phyloP scores from a whole-genome alignment of 1,140 invertebrate genomes.

The Philopotamus ludificatus region DNA sequence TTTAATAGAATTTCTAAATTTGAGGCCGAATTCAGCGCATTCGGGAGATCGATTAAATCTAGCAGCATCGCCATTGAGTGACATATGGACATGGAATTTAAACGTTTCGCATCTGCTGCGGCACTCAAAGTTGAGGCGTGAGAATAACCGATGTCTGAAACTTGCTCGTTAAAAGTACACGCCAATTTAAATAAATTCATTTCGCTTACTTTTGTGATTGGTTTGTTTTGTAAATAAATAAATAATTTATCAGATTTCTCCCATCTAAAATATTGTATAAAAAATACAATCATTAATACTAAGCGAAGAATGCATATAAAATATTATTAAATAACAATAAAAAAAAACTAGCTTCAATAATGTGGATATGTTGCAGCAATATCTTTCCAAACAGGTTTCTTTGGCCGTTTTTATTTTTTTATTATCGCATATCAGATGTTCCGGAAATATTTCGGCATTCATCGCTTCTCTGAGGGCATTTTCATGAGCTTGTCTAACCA shows the following conservation, averaged over 20 bases:
- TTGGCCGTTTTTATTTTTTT: slow-evolving; percentile 7
- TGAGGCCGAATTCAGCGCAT: slow-evolving; percentile 45
- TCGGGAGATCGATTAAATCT: slow-evolving; percentile 35
- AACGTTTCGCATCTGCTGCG: slow-evolving; percentile 1
- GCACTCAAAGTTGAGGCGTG: background rate
- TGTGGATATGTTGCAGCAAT: slow-evolving; percentile 51
- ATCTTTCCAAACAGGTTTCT: slow-evolving; percentile 51
- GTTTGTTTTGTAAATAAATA: slow-evolving; percentile 45
- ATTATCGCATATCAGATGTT: slow-evolving; percentile 46
- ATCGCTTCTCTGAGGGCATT: slow-evolving; percentile 50
- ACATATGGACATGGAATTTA: slow-evolving; percentile 47
- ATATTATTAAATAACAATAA: slow-evolving; percentile 17
- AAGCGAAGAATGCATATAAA: background rate
- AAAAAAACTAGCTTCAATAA: slow-evolving; percentile 51
- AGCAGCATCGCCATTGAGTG: slow-evolving; percentile 47
- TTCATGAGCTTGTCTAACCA: slow-evolving; percentile 50
- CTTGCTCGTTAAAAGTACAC: slow-evolving; percentile 45
- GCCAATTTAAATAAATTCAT: slow-evolving; percentile 46
- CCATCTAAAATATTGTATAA: slow-evolving; percentile 47
- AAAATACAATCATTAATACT: background rate
- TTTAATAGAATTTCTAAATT: slow-evolving; percentile 58
- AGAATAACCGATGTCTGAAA: slow-evolving; percentile 37
- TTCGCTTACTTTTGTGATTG: slow-evolving; percentile 47
- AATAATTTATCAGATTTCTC: slow-evolving; percentile 48
- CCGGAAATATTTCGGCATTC: slow-evolving; percentile 48